These are phyloP conservation scores for Ifrita kowaldi DNA, from an alignment of 2,113 vertebrate species.

Conservation along the genomic window DNA sequence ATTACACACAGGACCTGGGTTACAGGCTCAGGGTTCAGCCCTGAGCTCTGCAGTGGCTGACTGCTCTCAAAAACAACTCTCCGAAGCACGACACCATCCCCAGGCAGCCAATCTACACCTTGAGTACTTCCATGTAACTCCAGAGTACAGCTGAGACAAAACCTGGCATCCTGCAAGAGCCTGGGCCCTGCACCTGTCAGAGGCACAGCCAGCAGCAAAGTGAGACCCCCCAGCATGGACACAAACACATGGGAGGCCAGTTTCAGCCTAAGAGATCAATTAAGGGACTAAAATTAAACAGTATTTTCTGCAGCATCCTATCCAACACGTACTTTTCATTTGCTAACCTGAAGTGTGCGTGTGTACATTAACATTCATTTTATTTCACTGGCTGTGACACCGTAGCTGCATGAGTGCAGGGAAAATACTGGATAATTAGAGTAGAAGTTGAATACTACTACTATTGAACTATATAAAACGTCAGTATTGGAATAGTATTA, in stretches of 20 bases:
- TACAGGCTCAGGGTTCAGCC: neutral
- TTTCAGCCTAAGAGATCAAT: neutral
- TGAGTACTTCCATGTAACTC: neutral
- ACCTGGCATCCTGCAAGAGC: fast-evolving
- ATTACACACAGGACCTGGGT: neutral
- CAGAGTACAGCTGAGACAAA: neutral
- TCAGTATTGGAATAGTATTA: too few species aligned
- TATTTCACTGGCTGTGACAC: neutral
- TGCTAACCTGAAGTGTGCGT: neutral
- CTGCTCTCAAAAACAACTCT: neutral
- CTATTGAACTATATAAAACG: neutral
- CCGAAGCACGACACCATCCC: neutral
- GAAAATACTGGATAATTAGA: neutral
- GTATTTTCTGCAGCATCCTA: neutral
- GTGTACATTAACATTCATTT: neutral
- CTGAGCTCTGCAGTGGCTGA: neutral
- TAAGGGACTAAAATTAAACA: neutral
- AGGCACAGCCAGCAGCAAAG: neutral
- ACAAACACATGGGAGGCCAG: neutral
- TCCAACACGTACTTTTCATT: neutral
- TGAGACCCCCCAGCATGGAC: too few species aligned
- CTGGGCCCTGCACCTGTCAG: fast-evolving
- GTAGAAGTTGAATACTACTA: neutral
- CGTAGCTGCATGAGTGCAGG: neutral
- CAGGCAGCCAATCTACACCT: neutral